phyloP scores from a whole-genome alignment of 2,797 vertebrate species.

The Masticophis lateralis region DNA sequence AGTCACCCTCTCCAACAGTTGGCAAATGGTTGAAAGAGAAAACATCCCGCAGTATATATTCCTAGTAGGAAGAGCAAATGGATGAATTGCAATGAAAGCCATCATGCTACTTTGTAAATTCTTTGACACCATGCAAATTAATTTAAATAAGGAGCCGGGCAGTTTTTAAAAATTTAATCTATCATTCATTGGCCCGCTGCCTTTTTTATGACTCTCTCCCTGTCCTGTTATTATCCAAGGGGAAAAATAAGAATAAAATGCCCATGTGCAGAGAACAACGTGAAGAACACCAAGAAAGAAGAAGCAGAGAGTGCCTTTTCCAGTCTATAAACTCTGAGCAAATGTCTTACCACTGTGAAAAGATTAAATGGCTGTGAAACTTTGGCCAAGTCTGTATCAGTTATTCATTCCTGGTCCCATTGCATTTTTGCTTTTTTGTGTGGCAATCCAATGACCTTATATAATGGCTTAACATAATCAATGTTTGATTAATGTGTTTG shows the following conservation, averaged over 20 bases:
- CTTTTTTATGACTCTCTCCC: not conserved
- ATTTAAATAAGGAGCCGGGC: constrained; percentile 29
- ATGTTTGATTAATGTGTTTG: not conserved
- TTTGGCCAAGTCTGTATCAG: not conserved
- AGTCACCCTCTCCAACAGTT: not conserved
- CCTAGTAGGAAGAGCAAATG: constrained; percentile 35
- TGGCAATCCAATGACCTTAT: not conserved
- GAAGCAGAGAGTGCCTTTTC: not conserved
- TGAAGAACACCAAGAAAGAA: not conserved
- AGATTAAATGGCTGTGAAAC: not conserved
- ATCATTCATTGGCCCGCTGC: not conserved
- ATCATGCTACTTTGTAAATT: constrained; percentile 39
- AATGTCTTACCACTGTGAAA: not conserved
- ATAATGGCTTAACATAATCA: not conserved
- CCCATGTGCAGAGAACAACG: not conserved
- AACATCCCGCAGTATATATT: constrained; percentile 28
- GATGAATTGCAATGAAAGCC: constrained; percentile 39
- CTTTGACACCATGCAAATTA: constrained; percentile 32
- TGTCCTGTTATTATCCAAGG: not conserved
- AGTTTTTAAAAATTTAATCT: constrained; percentile 4
- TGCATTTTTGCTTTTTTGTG: not conserved
- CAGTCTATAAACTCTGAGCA: not conserved
- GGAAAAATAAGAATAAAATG: not conserved
- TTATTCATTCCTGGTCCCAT: not conserved
- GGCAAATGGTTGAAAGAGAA: constrained; percentile 16